Base-by-base conservation (phyloP, 2,113 vertebrate species). In the Sinocyclocheilus grahami region DNA sequence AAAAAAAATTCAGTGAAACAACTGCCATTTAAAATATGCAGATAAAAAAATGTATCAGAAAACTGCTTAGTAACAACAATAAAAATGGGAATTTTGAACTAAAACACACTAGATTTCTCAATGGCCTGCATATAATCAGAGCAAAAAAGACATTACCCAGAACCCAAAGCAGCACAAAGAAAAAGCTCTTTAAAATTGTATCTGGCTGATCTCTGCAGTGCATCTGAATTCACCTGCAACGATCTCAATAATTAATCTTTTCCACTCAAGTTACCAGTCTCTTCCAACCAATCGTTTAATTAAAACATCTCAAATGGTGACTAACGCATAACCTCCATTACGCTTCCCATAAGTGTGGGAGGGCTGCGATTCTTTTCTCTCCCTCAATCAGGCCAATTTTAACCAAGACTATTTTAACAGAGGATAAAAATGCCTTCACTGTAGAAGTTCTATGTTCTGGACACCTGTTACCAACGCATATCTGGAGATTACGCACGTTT, bases 181-280 rank as follows among this genome's bases (percentile, higher is more conserved):
- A 46, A 76, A 46, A 18, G 22, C 1, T 51, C 46, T 51, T 77
- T 51, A 77, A 51, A 77, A n/a, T 24, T 27, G 8, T 8, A 27
- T 51, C n/a, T 5, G 71, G 0, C 37, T 72, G 69, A 42, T 72
- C 9, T 42, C 69, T 74, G 33, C 71, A 76, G 74, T 24, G 42
- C 22, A 77, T 77, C 74, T 51, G 42, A 76, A 51, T 76, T 27
- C 1, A n/a, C 46, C 74, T 76, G 74, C 74, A 76, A 76, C 46
- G 51, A 48, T 27, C 74, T 77, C 74, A 77, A 77, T 77, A 77
- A 53, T 77, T 77, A 0, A 77, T 77, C 2, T 51, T 48, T 77
- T 7, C 46, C 67, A 37, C 67, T 37, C 30, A 69, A 4, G 6
- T 18, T 33, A 16, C 65, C 22, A 46, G 72, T 12, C 42, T 76